These are phyloP conservation scores for Rhadina sibilatrix DNA, from an alignment of 2,113 vertebrate genomes.

Conservation along the genomic window DNA sequence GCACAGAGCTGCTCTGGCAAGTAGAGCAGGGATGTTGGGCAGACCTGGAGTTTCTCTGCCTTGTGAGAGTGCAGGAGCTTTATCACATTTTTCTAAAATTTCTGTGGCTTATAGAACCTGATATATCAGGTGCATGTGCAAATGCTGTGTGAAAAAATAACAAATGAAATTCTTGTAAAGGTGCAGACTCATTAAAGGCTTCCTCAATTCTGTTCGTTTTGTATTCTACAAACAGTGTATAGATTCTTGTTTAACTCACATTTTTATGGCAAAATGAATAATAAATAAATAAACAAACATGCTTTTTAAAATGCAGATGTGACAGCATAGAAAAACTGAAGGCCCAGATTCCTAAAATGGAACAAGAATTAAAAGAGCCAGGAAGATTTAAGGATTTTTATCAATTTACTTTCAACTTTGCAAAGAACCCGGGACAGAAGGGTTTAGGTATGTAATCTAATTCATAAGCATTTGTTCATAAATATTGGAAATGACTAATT, in stretches of 20 bases:
- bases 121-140: not conserved
- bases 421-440: constrained; percentile 88
- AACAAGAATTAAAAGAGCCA: constrained; percentile 87
- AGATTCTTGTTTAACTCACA: not conserved
- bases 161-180: not conserved
- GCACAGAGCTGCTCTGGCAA: not conserved
- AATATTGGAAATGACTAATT: not conserved
- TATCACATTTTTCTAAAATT: not conserved
- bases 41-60: not conserved
- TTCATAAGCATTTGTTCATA: not conserved
- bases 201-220: not conserved
- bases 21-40: not conserved
- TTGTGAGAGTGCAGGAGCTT: not conserved
- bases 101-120: not conserved
- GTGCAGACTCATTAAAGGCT: not conserved
- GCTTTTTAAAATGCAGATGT: constrained; percentile 76
- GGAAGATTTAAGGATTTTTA: constrained; percentile 90
- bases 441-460: constrained; percentile 84
- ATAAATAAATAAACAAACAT: not conserved
- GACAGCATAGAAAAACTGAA: constrained; percentile 90
- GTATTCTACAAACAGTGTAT: not conserved
- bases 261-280: not conserved
- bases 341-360: constrained; percentile 88
- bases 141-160: not conserved
- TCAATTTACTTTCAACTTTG: constrained; percentile 91